Percentiles rank a stretch among this genome's conserved stretches.
phyloP scores from a whole-genome alignment of 2,888 invertebrate genomes.

The Aricia artaxerxes region DNA sequence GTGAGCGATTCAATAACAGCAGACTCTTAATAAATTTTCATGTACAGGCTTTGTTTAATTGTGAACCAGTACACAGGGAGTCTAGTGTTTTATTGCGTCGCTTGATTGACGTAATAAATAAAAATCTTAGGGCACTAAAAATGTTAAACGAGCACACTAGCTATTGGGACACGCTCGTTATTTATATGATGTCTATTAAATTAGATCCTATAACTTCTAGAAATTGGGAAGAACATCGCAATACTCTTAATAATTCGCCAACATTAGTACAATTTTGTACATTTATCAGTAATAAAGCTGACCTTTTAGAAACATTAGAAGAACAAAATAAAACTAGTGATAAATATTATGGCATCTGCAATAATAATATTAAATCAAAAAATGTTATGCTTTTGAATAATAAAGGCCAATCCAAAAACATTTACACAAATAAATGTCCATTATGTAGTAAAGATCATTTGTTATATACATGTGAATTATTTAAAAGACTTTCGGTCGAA shows the following conservation, averaged over 20 bases:
- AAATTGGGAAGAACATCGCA: neutral
- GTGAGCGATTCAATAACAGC: neutral
- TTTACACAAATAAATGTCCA: too few species aligned
- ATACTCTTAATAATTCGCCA: neutral
- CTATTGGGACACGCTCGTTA: constrained; percentile 14
- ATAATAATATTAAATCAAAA: too few species aligned
- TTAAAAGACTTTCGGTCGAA: too few species aligned
- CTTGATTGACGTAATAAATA: neutral
- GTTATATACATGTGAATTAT: too few species aligned
- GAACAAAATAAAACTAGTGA: too few species aligned
- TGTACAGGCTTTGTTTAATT: neutral
- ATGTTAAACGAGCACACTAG: constrained; percentile 4
- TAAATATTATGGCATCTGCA: too few species aligned
- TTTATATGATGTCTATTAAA: neutral
- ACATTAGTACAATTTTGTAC: too few species aligned
- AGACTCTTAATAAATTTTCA: neutral
- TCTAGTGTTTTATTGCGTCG: neutral
- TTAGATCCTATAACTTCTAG: neutral
- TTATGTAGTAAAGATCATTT: too few species aligned
- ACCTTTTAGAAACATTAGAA: too few species aligned
- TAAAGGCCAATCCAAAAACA: too few species aligned
- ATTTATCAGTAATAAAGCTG: too few species aligned
- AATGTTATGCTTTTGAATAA: too few species aligned
- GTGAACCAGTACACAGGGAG: neutral
- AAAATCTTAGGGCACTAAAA: constrained; percentile 13